Evolutionary conservation across 1,140 invertebrate species (phyloP).

Genomic region (Adelges cooleyi): DNA sequence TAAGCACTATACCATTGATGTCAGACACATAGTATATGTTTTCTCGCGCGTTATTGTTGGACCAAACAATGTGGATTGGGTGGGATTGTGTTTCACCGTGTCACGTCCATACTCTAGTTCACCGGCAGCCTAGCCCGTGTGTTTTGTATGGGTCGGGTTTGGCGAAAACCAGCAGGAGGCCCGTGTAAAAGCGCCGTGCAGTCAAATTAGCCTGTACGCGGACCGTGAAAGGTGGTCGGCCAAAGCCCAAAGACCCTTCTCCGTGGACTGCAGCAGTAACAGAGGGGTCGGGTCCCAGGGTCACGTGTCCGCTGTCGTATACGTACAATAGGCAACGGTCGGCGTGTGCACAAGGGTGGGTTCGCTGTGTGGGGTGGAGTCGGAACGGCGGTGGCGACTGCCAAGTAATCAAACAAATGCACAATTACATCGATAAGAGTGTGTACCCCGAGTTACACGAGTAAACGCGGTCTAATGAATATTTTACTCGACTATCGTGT

Average conservation of each 20-base stretch:
- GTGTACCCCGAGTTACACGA: no score
- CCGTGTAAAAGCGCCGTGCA: constrained; percentile 10
- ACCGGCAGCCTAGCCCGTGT: neutral
- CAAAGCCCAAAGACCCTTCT: constrained; percentile 20
- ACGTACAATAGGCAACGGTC: neutral
- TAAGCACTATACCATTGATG: no score
- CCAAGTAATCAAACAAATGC: constrained; percentile 26
- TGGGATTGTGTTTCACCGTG: neutral
- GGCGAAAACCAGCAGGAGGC: constrained; percentile 16
- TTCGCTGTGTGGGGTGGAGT: constrained; percentile 12
- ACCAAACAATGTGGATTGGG: neutral
- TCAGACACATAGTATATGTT: no score
- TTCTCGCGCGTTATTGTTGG: neutral
- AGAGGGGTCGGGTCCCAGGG: neutral
- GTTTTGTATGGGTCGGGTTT: no score
- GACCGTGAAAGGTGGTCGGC: constrained; percentile 19
- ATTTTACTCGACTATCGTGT: no score
- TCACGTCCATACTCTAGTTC: neutral
- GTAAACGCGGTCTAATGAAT: no score
- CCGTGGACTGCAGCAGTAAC: neutral
- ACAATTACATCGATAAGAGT: neutral
- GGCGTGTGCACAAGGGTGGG: constrained; percentile 9
- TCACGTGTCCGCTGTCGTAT: constrained; percentile 14
- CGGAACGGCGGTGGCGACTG: neutral
- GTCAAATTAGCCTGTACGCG: constrained; percentile 18